These are phyloP conservation scores for Drosophila suboccidentalis DNA, from an alignment of 2,888 invertebrate species.

Conservation along the genomic window DNA sequence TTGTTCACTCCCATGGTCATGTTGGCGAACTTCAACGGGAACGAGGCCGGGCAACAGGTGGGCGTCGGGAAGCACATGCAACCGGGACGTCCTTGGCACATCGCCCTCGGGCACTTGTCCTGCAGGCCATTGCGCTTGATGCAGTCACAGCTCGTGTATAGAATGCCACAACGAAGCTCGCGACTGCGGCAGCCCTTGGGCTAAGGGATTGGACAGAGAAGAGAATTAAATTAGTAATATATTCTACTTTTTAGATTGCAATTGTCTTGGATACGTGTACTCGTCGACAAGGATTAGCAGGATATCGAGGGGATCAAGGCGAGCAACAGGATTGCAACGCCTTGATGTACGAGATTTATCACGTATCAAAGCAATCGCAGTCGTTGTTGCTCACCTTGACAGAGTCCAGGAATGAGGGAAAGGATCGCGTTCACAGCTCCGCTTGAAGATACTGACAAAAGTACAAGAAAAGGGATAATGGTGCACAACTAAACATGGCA, in stretches of 20 bases:
- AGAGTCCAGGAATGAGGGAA: not conserved
- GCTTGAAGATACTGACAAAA: slow-evolving; percentile 4
- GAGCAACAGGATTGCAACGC: slow-evolving; percentile 69
- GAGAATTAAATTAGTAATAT: not conserved
- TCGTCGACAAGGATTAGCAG: slow-evolving; percentile 15
- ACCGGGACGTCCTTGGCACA: slow-evolving; percentile 86
- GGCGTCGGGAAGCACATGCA: slow-evolving; percentile 86
- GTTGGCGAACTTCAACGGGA: slow-evolving; percentile 79
- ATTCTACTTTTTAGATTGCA: not conserved
- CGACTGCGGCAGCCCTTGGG: slow-evolving; percentile 86
- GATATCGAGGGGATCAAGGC: slow-evolving; percentile 59
- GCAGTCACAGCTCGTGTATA: slow-evolving; percentile 88
- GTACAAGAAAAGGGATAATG: not conserved
- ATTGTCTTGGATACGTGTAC: slow-evolving; percentile 36
- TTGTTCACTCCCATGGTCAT: slow-evolving; percentile 83
- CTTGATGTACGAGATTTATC: slow-evolving; percentile 63
- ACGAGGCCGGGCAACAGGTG: slow-evolving; percentile 86
- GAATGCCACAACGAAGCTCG: slow-evolving; percentile 87
- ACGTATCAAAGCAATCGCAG: slow-evolving; percentile 74
- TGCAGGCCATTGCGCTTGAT: slow-evolving; percentile 88
- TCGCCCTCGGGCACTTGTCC: slow-evolving; percentile 87
- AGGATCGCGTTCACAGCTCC: slow-evolving; percentile 3
- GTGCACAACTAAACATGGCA: not conserved
- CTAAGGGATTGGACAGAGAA: slow-evolving; percentile 45
- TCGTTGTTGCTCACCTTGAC: slow-evolving; percentile 76